Evolutionary conservation across 2,888 invertebrate genomes (phyloP).

Genomic region (Pristionchus arcanus): DNA sequence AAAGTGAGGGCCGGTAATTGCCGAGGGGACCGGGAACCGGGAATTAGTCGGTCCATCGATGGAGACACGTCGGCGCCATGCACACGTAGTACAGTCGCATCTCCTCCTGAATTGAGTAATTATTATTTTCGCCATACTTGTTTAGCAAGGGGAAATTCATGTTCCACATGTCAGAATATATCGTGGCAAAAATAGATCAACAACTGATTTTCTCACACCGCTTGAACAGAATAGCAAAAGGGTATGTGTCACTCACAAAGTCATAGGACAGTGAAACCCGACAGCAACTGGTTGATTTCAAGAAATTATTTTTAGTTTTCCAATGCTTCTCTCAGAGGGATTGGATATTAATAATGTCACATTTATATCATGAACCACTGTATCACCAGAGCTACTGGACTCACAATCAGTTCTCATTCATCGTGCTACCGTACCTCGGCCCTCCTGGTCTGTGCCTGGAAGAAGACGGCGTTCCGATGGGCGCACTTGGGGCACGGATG

Average conservation of each 20-base stretch:
- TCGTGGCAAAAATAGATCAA: too few relatives aligned
- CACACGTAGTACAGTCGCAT: slow-evolving; percentile 83
- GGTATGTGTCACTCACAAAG: neutral
- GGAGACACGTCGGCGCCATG: slow-evolving; percentile 80
- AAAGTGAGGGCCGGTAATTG: neutral
- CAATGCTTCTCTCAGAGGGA: too few relatives aligned
- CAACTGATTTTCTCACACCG: too few relatives aligned
- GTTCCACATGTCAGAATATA: too few relatives aligned
- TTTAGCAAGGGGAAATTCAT: too few relatives aligned
- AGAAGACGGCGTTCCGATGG: slow-evolving; percentile 97
- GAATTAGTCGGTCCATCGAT: slow-evolving; percentile 82
- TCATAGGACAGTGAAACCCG: neutral
- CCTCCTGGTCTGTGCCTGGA: slow-evolving; percentile 92
- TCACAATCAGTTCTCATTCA: neutral
- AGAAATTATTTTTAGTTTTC: neutral
- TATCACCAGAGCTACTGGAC: too few relatives aligned
- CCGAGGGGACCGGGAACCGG: neutral
- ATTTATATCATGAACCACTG: too few relatives aligned
- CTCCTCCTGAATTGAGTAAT: slow-evolving; percentile 80
- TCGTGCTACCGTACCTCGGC: slow-evolving; percentile 85
- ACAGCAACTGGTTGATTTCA: neutral
- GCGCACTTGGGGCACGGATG: slow-evolving; percentile 97
- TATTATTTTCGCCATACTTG: too few relatives aligned
- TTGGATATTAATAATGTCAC: too few relatives aligned
- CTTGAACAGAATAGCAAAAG: too few relatives aligned